Conservation (phyloP, 2,113 vertebrate species). For the Pituophis catenifer region DNA sequence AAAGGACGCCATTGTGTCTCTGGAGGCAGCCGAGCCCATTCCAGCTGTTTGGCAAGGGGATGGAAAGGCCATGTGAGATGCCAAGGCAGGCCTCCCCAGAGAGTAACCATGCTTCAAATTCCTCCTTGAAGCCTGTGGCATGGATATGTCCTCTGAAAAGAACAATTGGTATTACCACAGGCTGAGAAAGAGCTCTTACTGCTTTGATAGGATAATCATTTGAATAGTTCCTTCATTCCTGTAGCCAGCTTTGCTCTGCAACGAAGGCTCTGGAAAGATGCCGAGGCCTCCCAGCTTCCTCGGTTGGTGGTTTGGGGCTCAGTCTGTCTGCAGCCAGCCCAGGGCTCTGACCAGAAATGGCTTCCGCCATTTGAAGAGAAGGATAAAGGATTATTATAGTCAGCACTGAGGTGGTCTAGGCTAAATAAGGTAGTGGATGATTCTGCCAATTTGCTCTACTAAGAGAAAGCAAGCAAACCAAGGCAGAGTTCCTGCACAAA, state of each 20-base stretch:
- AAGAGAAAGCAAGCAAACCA: background rate
- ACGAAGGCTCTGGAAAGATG: background rate
- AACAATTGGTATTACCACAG: background rate
- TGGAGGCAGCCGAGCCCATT: background rate
- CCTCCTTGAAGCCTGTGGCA: slow-evolving; percentile 52
- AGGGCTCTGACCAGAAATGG: background rate
- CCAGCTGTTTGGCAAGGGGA: background rate
- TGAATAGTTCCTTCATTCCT: slow-evolving; percentile 7
- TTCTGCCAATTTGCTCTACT: background rate
- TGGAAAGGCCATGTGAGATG: background rate
- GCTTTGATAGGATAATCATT: background rate
- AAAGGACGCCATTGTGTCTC: background rate
- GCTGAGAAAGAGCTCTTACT: background rate
- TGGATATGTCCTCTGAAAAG: slow-evolving; percentile 41
- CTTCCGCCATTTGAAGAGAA: background rate
- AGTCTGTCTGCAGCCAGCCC: background rate
- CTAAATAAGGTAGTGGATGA: background rate
- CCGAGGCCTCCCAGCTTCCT: background rate
- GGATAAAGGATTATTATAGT: slow-evolving; percentile 1
- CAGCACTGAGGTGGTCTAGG: background rate
- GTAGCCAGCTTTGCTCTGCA: background rate
- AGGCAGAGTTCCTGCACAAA: background rate
- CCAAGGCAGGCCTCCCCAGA: background rate
- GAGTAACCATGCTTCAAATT: background rate
- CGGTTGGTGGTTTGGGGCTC: background rate